phyloP scores from a whole-genome alignment of 2,113 vertebrate genomes.

The Thinocorus orbignyianus region DNA sequence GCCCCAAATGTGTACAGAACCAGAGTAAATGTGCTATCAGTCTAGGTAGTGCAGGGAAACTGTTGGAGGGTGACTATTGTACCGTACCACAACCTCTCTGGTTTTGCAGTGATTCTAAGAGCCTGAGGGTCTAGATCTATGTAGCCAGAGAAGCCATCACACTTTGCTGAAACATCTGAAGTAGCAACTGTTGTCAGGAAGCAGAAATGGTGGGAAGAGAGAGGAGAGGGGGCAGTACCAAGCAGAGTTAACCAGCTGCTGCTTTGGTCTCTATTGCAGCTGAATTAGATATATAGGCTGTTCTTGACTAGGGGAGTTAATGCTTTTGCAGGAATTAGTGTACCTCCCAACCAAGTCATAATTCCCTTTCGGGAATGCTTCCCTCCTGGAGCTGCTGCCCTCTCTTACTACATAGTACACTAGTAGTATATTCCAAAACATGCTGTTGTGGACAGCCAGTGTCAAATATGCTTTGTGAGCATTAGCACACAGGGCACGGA shows the following conservation, averaged over 20 bases:
- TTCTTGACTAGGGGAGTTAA: background rate
- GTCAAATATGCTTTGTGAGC: background rate
- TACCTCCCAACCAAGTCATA: background rate
- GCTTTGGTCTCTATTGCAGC: background rate
- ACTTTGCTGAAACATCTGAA: accelerated
- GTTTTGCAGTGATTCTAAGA: background rate
- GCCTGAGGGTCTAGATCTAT: background rate
- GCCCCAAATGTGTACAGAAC: background rate
- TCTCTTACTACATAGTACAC: background rate
- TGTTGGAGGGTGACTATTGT: background rate
- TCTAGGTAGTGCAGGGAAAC: background rate
- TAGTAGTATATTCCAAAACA: background rate
- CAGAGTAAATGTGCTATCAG: background rate
- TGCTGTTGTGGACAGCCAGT: background rate
- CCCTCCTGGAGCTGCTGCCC: background rate
- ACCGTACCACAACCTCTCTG: background rate
- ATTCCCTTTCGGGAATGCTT: background rate
- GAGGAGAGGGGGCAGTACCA: background rate
- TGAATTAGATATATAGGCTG: background rate
- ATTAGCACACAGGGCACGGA: background rate
- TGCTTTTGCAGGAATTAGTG: background rate
- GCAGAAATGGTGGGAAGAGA: background rate
- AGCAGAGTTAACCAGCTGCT: background rate
- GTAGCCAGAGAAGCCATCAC: background rate
- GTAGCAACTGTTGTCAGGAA: background rate